A percentile compares a stretch with the other conserved stretches of the same genome.
Evolutionary conservation across 2,888 invertebrate genomes (phyloP).

Genomic region (Leptinotarsa haldemani): DNA sequence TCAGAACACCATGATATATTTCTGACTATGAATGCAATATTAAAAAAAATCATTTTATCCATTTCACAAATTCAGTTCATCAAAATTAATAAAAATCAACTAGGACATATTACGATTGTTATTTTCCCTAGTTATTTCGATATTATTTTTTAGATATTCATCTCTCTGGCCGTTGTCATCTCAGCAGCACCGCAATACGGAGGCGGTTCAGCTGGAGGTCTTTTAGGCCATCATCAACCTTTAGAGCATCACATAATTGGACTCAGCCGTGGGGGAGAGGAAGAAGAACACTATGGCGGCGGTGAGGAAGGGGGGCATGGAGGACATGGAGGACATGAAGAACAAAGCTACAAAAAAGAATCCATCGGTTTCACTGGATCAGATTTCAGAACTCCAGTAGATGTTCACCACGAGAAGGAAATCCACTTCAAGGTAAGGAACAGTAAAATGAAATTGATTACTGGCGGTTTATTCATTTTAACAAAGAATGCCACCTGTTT

Average conservation of each 20-base stretch:
- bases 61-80: too few species aligned
- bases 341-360: slow-evolving; percentile 26
- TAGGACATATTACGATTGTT: slow-evolving; percentile 1
- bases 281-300: slow-evolving; percentile 38
- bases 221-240: slow-evolving; percentile 47
- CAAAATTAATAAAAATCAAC: background rate
- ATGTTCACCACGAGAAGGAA: slow-evolving; percentile 56
- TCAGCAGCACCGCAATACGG: slow-evolving; percentile 47
- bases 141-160: too few species aligned
- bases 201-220: slow-evolving; percentile 51
- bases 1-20: too few species aligned
- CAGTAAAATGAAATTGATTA: background rate
- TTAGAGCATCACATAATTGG: slow-evolving; percentile 49
- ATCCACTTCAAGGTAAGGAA: slow-evolving; percentile 57
- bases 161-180: slow-evolving; percentile 37
- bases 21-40: too few species aligned
- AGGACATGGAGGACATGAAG: slow-evolving; percentile 25
- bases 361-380: slow-evolving; percentile 53
- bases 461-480: too few species aligned
- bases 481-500: too few species aligned
- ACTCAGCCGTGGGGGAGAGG: slow-evolving; percentile 52
- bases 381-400: slow-evolving; percentile 56
- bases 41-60: too few species aligned
- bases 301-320: slow-evolving; percentile 27
- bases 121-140: too few species aligned